Conservation (phyloP, 2,113 vertebrate species). For the Tautogolabrus adspersus region DNA sequence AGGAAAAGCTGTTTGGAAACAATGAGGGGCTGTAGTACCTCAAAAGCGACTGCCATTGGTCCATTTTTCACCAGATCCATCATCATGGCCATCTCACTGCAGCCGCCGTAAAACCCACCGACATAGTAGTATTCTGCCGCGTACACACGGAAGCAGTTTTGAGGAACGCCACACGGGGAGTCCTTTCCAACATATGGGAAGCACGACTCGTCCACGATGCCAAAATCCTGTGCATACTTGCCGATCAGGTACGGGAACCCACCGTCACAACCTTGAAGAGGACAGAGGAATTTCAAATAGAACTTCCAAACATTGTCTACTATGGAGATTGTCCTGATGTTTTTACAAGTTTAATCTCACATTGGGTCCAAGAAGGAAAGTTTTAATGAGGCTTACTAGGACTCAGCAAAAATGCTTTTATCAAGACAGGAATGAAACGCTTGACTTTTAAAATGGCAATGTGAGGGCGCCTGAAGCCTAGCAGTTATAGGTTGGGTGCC, state of each 20-base stretch:
- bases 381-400: neutral
- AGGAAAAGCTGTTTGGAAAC: neutral
- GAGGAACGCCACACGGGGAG: constrained; percentile 82
- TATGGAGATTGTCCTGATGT: no score
- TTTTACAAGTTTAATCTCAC: neutral
- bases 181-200: constrained; percentile 88
- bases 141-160: constrained; percentile 85
- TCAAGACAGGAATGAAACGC: neutral
- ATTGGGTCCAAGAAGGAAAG: neutral
- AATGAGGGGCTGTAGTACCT: constrained; percentile 71
- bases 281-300: neutral
- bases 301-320: no score
- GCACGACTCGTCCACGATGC: constrained; percentile 92
- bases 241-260: constrained; percentile 96
- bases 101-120: constrained; percentile 95
- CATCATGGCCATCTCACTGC: constrained; percentile 94
- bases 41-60: constrained; percentile 91
- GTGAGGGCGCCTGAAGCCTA: neutral
- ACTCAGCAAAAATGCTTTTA: neutral
- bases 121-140: constrained; percentile 91
- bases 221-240: constrained; percentile 94
- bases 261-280: constrained; percentile 89
- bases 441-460: neutral
- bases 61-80: constrained; percentile 89
- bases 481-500: no score